phyloP scores from a whole-genome alignment of 2,113 vertebrate genomes.

The Otis tarda region DNA sequence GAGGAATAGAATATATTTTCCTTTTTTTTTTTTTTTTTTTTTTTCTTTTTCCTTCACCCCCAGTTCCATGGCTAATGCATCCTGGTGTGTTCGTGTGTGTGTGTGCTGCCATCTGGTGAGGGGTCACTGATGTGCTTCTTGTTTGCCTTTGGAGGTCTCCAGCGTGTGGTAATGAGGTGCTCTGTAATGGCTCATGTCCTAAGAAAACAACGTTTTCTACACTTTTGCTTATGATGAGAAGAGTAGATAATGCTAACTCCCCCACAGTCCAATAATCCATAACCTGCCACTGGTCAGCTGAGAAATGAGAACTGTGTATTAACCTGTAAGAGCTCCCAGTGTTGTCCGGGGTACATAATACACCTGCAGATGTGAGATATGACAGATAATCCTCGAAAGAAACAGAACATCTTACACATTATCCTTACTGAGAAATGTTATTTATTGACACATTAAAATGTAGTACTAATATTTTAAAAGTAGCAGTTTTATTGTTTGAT shows the following conservation, averaged over 20 bases:
- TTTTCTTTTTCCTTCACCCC: too few relatives aligned
- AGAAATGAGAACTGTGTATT: neutral
- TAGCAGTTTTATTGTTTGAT: neutral
- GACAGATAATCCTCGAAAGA: neutral
- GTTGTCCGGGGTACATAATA: neutral
- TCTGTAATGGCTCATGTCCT: neutral
- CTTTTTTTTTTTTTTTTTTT: accelerated
- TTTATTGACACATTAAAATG: neutral
- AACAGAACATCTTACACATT: neutral
- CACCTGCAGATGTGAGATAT: accelerated
- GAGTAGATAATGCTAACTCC: neutral
- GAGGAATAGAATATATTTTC: neutral
- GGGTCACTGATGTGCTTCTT: neutral
- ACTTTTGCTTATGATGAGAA: neutral
- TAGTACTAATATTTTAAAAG: neutral
- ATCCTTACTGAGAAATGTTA: neutral
- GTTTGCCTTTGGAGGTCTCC: neutral
- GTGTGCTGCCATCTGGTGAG: constrained; percentile 39
- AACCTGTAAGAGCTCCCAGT: neutral
- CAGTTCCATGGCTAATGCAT: accelerated
- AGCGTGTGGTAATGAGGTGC: neutral
- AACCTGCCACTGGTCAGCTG: neutral
- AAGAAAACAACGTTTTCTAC: neutral
- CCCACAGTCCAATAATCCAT: neutral
- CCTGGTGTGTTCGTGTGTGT: neutral